Conservation (phyloP, 2,888 invertebrate genomes). For the Epinotia ramella region DNA sequence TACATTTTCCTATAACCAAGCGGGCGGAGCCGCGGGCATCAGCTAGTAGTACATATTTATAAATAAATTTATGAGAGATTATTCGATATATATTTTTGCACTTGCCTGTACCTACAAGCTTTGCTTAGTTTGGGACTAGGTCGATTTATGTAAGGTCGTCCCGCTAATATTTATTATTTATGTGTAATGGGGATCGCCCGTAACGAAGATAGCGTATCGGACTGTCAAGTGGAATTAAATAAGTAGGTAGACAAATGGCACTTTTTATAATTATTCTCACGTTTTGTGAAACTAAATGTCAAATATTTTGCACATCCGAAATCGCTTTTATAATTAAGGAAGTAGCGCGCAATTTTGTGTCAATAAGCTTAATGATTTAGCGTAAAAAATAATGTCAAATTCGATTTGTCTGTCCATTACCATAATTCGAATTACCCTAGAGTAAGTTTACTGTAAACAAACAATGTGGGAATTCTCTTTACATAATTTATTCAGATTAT, state of each 20-base stretch:
- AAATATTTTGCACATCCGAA: slow-evolving; percentile 54
- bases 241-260: slow-evolving; percentile 13
- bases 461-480: slow-evolving; percentile 69
- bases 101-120: too few species aligned
- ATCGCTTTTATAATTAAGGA: slow-evolving; percentile 63
- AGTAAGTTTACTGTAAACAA: slow-evolving; percentile 60
- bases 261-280: slow-evolving; percentile 2
- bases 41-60: too few species aligned
- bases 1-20: too few species aligned
- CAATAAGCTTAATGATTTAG: slow-evolving; percentile 37
- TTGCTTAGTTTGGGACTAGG: too few species aligned
- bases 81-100: too few species aligned
- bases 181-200: not conserved
- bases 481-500: slow-evolving; percentile 78
- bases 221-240: not conserved
- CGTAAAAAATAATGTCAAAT: slow-evolving; percentile 41
- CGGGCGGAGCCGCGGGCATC: too few species aligned
- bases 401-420: slow-evolving; percentile 54
- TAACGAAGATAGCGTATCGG: not conserved
- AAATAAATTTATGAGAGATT: too few species aligned
- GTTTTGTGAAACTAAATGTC: slow-evolving; percentile 1
- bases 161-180: too few species aligned
- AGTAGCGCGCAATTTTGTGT: slow-evolving; percentile 44
- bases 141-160: too few species aligned
- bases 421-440: slow-evolving; percentile 49